These are phyloP conservation scores for Etheostoma nigrum DNA, from an alignment of 2,797 vertebrate species.

Conservation along the genomic window DNA sequence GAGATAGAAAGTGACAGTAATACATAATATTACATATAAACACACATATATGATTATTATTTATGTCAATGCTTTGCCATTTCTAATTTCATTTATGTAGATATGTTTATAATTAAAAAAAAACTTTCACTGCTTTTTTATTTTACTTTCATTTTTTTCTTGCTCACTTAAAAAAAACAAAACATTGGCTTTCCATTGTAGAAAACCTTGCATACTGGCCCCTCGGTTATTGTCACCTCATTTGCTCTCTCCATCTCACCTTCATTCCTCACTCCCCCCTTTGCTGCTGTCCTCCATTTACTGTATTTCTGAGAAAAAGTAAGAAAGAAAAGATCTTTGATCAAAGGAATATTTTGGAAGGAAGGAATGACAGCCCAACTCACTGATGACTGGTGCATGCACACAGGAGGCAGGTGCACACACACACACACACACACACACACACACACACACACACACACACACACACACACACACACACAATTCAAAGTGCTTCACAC, in stretches of 20 bases:
- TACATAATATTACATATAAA: no score
- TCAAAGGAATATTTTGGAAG: conserved; percentile 50
- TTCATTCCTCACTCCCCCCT: not conserved
- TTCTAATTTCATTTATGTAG: not conserved
- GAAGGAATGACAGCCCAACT: conserved; percentile 46
- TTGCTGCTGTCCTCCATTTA: conserved; percentile 1
- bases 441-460: not conserved
- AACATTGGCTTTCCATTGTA: not conserved
- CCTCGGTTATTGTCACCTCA: conserved; percentile 10
- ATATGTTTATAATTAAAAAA: not conserved
- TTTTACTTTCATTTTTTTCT: not conserved
- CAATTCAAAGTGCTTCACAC: no score
- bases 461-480: not conserved
- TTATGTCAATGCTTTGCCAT: not conserved
- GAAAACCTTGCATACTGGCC: not conserved
- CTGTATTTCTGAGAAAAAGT: conserved; percentile 44
- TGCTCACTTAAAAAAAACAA: not conserved
- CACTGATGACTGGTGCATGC: conserved; percentile 36
- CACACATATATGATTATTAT: no score
- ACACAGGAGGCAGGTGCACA: not conserved
- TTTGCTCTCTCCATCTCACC: not conserved
- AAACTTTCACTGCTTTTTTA: not conserved
- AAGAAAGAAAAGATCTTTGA: conserved; percentile 44
- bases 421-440: no score
- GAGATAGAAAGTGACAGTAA: no score